Conservation (phyloP, 2,888 invertebrate species). For the Drosophila ezoana region DNA sequence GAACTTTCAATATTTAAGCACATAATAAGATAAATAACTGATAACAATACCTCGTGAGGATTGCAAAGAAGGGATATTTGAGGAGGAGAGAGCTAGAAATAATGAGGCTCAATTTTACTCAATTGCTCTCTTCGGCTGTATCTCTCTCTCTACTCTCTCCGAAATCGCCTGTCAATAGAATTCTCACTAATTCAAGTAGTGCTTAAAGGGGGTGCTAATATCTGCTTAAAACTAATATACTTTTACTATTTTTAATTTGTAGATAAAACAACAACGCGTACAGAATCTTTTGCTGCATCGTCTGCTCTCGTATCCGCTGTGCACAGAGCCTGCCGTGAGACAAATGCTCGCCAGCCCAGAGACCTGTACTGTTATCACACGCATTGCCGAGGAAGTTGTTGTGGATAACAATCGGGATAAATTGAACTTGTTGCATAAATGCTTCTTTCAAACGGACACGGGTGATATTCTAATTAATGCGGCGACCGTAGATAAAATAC, state of each 20-base stretch:
- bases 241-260: not conserved
- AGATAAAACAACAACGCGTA: conserved; percentile 74
- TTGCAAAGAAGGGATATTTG: too few species aligned
- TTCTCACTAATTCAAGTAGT: not conserved
- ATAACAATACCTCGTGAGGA: too few species aligned
- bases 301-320: conserved; percentile 83
- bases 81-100: too few species aligned
- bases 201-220: not conserved
- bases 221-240: too few species aligned
- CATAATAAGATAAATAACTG: too few species aligned
- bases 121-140: not conserved
- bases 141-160: not conserved
- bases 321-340: conserved; percentile 79
- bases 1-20: too few species aligned
- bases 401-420: conserved; percentile 76
- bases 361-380: conserved; percentile 71
- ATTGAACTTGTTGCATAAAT: conserved; percentile 83
- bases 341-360: conserved; percentile 76
- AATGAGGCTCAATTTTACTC: too few species aligned
- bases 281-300: conserved; percentile 82
- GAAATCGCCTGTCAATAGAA: not conserved
- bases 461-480: conserved; percentile 83
- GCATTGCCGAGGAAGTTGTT: conserved; percentile 77
- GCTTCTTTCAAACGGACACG: conserved; percentile 84
- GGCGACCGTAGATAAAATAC: conserved; percentile 79